A percentile compares a stretch with the other conserved stretches of the same genome.
phyloP scores from a whole-genome alignment of 1,140 invertebrate species.

The Latrodectus geometricus region DNA sequence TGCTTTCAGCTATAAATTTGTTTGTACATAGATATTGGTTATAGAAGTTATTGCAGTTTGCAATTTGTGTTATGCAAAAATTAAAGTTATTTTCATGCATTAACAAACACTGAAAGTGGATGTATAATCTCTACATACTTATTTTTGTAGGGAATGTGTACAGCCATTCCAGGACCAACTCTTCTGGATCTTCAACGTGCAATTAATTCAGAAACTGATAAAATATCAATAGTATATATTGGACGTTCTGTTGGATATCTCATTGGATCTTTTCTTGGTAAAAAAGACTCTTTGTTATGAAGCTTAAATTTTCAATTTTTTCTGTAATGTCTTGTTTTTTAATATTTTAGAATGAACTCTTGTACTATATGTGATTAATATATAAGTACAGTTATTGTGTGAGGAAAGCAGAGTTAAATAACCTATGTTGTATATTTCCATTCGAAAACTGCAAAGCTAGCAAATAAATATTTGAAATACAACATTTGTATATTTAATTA shows the following conservation, averaged over 20 bases:
- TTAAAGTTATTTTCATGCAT: background rate
- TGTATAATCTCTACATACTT: background rate
- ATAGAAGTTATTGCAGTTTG: background rate
- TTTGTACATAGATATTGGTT: background rate
- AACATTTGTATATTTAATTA: no score
- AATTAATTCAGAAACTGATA: slow-evolving; percentile 21
- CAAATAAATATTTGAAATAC: no score
- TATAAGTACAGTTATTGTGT: no score
- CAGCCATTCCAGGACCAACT: slow-evolving; percentile 53
- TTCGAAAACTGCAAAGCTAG: no score
- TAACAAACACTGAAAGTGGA: background rate
- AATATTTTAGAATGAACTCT: background rate
- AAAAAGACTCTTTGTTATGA: background rate
- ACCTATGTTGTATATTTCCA: no score
- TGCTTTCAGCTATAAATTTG: no score
- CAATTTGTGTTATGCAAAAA: background rate
- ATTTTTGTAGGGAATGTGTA: slow-evolving; percentile 46
- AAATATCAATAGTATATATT: slow-evolving; percentile 35
- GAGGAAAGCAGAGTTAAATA: no score
- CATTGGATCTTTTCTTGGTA: slow-evolving; percentile 45
- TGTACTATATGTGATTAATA: no score
- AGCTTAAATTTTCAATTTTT: background rate
- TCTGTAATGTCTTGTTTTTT: background rate
- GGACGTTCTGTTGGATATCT: slow-evolving; percentile 48
- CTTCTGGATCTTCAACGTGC: slow-evolving; percentile 31